These are phyloP conservation scores for Tetrao urogallus DNA, from an alignment of 2,113 vertebrate genomes.

Conservation along the genomic window DNA sequence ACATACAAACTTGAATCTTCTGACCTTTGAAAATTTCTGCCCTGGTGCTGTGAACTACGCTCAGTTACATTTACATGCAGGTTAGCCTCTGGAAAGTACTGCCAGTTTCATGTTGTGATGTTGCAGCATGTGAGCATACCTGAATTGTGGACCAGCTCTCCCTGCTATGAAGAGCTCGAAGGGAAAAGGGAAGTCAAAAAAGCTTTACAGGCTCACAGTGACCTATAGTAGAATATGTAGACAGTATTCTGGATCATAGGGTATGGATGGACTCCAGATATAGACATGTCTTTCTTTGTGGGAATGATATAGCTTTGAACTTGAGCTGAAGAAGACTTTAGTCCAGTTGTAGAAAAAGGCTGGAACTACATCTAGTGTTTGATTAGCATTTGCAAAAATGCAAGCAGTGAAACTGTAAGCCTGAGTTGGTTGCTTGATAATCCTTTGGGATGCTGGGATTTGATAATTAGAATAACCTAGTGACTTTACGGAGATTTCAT, in stretches of 20 bases:
- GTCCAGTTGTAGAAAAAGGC: no score
- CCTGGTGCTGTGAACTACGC: neutral
- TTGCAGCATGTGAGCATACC: fast-evolving
- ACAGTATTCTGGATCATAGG: neutral
- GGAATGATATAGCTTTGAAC: neutral
- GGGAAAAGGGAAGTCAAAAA: neutral
- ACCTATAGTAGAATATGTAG: fast-evolving
- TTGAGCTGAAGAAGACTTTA: neutral
- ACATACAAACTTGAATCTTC: neutral
- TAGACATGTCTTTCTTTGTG: fast-evolving
- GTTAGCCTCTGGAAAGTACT: neutral
- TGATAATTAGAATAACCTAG: slow-evolving; percentile 17
- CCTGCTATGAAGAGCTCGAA: neutral
- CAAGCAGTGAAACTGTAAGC: neutral
- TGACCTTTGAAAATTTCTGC: neutral
- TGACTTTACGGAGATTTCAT: slow-evolving; percentile 8
- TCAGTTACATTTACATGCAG: fast-evolving
- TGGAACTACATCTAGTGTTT: neutral
- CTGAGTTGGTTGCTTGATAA: slow-evolving; percentile 1
- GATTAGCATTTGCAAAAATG: neutral
- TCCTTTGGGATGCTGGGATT: slow-evolving; percentile 31
- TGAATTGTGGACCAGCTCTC: neutral
- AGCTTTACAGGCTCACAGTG: neutral
- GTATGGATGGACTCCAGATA: neutral
- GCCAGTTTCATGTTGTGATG: neutral